phyloP scores from a whole-genome alignment of 2,888 invertebrate species.

The Cosmia trapezina region DNA sequence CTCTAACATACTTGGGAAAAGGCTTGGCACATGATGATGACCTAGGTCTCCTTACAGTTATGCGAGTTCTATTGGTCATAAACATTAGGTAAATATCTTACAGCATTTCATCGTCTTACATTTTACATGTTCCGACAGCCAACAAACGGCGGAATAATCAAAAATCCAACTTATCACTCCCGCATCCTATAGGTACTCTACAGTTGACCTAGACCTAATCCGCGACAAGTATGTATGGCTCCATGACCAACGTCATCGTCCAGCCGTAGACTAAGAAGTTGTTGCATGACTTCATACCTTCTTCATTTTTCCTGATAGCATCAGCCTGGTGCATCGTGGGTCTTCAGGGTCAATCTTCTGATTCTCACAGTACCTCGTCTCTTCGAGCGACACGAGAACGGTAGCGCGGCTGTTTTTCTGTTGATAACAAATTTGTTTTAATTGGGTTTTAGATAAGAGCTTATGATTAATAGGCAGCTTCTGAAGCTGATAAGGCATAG shows the following conservation, averaged over 20 bases:
- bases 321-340: constrained; percentile 93
- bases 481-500: constrained; percentile 2
- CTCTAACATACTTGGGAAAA: too few species aligned
- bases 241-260: neutral
- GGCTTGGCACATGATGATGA: too few species aligned
- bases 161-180: neutral
- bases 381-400: constrained; percentile 92
- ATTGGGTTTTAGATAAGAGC: constrained; percentile 2
- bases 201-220: neutral
- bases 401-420: constrained; percentile 92
- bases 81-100: neutral
- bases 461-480: neutral
- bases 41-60: too few species aligned
- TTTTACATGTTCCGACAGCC: neutral
- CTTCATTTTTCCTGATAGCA: constrained; percentile 92
- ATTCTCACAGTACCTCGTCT: constrained; percentile 92
- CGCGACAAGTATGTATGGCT: neutral
- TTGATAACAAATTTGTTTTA: constrained; percentile 53
- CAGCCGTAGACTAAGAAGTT: neutral
- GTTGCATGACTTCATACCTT: constrained; percentile 83
- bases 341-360: constrained; percentile 93
- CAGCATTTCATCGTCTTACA: neutral
- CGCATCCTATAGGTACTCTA: neutral
- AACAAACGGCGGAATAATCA: neutral
- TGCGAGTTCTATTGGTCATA: neutral